Evolutionary conservation across 2,113 vertebrate species (phyloP).

Genomic region (Grantiella picta): DNA sequence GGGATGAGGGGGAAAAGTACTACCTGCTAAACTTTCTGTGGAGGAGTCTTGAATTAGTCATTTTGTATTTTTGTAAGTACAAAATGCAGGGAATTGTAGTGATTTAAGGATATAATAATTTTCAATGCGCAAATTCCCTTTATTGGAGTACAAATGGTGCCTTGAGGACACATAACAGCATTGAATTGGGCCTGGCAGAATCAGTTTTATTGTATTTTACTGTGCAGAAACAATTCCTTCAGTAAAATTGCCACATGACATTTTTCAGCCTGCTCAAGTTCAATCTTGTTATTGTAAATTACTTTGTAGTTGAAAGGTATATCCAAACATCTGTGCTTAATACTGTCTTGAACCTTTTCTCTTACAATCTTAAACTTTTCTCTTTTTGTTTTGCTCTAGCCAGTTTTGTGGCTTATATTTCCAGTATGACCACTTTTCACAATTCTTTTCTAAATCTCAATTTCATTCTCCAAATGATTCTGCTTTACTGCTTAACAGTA

Average conservation of each 20-base stretch:
- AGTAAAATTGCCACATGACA: slow-evolving; percentile 9
- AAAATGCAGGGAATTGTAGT: not conserved
- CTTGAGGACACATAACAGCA: slow-evolving; percentile 31
- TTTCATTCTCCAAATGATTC: not conserved
- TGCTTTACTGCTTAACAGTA: not conserved
- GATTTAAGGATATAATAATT: slow-evolving; percentile 36
- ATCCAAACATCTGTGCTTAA: not conserved
- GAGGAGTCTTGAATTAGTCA: not conserved
- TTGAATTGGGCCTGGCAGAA: slow-evolving; percentile 36
- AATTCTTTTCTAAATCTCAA: not conserved
- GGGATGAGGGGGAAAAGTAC: not conserved
- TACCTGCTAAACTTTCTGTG: not conserved
- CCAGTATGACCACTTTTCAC: not conserved
- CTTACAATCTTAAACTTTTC: not conserved
- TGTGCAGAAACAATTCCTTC: slow-evolving; percentile 40
- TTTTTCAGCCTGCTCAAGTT: slow-evolving; percentile 39
- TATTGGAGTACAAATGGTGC: slow-evolving; percentile 25
- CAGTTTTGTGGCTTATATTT: not conserved
- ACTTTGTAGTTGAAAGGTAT: not conserved
- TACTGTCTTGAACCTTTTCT: not conserved
- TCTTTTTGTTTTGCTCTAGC: not conserved
- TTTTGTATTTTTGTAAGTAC: not conserved
- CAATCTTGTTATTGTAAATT: not conserved
- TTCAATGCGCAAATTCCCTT: not conserved
- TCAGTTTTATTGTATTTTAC: slow-evolving; percentile 49